phyloP scores from a whole-genome alignment of 35 echinoderm and acorn worm genomes.

The Acanthaster planci region DNA sequence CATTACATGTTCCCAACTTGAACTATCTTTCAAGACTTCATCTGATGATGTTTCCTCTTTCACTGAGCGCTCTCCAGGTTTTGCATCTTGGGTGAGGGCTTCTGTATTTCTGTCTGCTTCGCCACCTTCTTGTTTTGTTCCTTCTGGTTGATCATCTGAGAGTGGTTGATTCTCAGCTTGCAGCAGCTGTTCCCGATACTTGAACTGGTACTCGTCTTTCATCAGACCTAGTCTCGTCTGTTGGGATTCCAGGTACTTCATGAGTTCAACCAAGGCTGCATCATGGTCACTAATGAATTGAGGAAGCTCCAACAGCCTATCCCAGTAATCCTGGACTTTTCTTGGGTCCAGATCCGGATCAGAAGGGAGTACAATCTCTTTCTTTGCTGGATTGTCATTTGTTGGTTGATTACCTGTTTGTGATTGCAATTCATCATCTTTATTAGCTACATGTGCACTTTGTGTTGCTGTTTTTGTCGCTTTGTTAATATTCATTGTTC shows the following conservation, averaged over 20 bases:
- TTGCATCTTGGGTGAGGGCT: background rate
- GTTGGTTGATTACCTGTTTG: background rate
- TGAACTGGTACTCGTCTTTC: slow-evolving; percentile 7
- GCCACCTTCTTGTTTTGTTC: background rate
- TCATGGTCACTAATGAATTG: background rate
- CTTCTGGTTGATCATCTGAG: background rate
- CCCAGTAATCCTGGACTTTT: background rate
- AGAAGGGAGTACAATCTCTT: background rate
- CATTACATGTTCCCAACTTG: too few species aligned
- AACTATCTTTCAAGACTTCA: too few species aligned
- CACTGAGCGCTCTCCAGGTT: background rate
- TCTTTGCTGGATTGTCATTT: background rate
- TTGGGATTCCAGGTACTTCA: background rate
- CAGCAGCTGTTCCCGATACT: background rate
- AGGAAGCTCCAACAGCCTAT: background rate
- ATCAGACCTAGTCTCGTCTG: background rate
- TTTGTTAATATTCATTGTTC: background rate
- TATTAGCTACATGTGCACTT: background rate
- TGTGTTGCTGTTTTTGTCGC: background rate
- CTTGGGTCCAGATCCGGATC: background rate
- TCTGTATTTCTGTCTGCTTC: background rate
- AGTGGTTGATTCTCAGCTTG: background rate
- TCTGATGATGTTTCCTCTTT: too few species aligned
- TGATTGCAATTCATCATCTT: background rate
- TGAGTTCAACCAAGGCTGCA: background rate